These are phyloP conservation scores for Nemurella pictetii DNA, from an alignment of 2,888 invertebrate species.

Conservation along the genomic window DNA sequence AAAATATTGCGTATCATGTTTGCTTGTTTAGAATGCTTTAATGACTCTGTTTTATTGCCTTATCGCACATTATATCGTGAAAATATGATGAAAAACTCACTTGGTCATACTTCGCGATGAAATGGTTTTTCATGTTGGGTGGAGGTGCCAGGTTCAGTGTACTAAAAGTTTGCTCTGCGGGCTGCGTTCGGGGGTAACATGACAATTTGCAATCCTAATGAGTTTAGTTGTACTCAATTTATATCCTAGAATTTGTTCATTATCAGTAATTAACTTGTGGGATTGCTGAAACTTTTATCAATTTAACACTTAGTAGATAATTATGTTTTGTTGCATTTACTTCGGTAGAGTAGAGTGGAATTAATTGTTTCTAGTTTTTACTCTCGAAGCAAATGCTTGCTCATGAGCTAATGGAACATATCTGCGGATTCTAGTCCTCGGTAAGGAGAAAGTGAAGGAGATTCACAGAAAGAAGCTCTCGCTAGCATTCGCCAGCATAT, in stretches of 20 bases:
- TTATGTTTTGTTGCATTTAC: not conserved
- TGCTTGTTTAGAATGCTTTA: not conserved
- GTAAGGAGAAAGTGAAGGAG: no score
- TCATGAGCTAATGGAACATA: not conserved
- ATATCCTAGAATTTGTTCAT: not conserved
- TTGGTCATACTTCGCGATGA: not conserved
- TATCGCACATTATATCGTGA: not conserved
- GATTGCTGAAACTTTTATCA: not conserved
- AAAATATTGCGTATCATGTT: not conserved
- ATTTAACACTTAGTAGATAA: not conserved
- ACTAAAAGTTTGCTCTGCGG: not conserved
- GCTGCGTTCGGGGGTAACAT: not conserved
- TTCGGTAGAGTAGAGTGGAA: not conserved
- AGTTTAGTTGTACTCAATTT: not conserved
- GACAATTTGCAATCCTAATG: not conserved
- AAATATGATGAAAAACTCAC: not conserved
- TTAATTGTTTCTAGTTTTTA: not conserved
- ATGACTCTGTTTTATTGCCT: not conserved
- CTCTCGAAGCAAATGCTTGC: not conserved
- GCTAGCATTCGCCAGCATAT: no score
- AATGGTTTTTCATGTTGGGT: not conserved
- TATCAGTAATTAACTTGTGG: not conserved
- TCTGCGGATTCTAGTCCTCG: not conserved
- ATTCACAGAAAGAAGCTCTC: no score
- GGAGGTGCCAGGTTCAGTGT: not conserved